Percentiles rank a stretch among this genome's conserved stretches.
These are phyloP conservation scores for Drosophila birchii DNA, from an alignment of 2,888 invertebrate species.

Conservation along the genomic window DNA sequence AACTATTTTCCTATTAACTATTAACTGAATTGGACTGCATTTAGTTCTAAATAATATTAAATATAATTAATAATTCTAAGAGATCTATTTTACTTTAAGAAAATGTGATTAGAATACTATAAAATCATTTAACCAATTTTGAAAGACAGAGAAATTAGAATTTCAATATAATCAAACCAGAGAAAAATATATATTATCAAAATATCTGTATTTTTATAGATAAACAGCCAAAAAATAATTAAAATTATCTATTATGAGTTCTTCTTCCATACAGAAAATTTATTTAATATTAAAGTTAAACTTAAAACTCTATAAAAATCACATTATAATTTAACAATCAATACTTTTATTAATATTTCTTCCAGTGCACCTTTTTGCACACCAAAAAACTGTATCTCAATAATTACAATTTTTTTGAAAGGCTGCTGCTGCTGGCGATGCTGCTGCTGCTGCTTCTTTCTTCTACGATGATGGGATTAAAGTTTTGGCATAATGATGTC, in stretches of 20 bases:
- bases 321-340: neutral
- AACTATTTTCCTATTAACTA: too few species aligned
- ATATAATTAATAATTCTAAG: too few species aligned
- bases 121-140: too few species aligned
- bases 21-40: too few species aligned
- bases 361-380: slow-evolving; percentile 6
- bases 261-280: neutral
- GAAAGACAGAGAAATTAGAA: too few species aligned
- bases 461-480: slow-evolving; percentile 42
- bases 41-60: too few species aligned
- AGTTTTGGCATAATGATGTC: slow-evolving; percentile 55
- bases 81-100: too few species aligned
- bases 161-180: too few species aligned
- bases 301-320: neutral
- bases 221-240: neutral
- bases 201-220: neutral
- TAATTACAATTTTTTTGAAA: slow-evolving; percentile 44
- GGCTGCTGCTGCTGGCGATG: neutral
- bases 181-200: too few species aligned
- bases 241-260: neutral
- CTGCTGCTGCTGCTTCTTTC: slow-evolving; percentile 20
- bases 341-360: neutral
- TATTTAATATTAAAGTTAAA: neutral
- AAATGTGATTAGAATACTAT: too few species aligned
- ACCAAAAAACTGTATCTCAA: slow-evolving; percentile 40